Percentiles rank a stretch among this genome's conserved stretches.
Evolutionary conservation across 2,888 invertebrate genomes (phyloP).

Genomic region (Physocephala rufipes): DNA sequence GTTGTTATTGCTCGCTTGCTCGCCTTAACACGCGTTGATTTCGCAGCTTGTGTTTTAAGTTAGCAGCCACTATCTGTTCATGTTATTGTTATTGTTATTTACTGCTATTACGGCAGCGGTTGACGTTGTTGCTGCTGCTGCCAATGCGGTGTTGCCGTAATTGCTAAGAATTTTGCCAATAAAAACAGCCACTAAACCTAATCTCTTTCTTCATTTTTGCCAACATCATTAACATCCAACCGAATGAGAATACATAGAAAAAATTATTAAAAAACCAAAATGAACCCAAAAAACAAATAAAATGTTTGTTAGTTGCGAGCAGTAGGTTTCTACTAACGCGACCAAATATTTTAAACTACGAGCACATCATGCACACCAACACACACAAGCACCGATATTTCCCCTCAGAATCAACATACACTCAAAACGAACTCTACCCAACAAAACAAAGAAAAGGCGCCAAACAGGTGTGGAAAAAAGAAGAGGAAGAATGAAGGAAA

Average conservation of each 20-base stretch:
- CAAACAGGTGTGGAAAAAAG: conserved; percentile 48
- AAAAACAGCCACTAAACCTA: background rate
- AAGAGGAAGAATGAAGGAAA: background rate
- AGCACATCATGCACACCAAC: background rate
- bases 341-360: conserved; percentile 18
- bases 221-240: background rate
- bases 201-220: conserved; percentile 3
- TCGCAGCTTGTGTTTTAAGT: too few relatives aligned
- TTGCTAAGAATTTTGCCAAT: background rate
- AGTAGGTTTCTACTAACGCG: conserved; percentile 5
- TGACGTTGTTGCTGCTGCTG: background rate
- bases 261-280: background rate
- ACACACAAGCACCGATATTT: background rate
- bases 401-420: background rate
- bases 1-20: background rate
- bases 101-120: background rate
- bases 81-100: too few relatives aligned
- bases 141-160: background rate
- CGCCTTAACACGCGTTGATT: too few relatives aligned
- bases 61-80: too few relatives aligned
- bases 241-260: background rate
- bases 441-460: conserved; percentile 34
- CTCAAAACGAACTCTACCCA: conserved; percentile 18
- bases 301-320: conserved; percentile 6
- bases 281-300: conserved; percentile 3